These are phyloP conservation scores for Epinotia brunnichana DNA, from an alignment of 2,888 invertebrate species.

Conservation along the genomic window DNA sequence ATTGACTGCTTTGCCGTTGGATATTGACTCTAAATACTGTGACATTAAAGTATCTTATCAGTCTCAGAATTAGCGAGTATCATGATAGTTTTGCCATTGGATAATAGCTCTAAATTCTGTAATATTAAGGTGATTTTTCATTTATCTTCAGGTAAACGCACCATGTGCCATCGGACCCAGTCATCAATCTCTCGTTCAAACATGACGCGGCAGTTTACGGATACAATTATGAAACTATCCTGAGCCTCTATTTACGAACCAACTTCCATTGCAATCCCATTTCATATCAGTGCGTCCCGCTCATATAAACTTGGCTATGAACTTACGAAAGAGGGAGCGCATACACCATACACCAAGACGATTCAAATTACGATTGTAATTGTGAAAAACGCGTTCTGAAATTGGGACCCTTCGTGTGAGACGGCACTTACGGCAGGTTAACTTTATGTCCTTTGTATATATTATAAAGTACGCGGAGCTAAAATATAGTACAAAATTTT, in stretches of 20 bases:
- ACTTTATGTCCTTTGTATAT: too few species aligned
- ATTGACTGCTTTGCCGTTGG: background rate
- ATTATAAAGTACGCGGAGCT: too few species aligned
- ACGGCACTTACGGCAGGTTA: background rate
- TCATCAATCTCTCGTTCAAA: slow-evolving; percentile 58
- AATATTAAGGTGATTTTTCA: background rate
- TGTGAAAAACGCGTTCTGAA: background rate
- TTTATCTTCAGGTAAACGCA: slow-evolving; percentile 3
- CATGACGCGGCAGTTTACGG: slow-evolving; percentile 56
- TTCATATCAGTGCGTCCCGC: background rate
- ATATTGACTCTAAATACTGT: background rate
- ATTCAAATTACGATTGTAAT: background rate
- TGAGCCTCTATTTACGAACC: background rate
- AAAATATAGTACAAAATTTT: too few species aligned
- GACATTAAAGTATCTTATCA: background rate
- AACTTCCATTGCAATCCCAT: background rate
- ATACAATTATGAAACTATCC: slow-evolving; percentile 14
- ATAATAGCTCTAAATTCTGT: background rate
- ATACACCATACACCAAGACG: background rate
- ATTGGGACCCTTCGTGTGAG: background rate
- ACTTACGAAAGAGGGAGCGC: background rate
- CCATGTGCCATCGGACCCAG: slow-evolving; percentile 6
- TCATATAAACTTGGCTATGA: background rate
- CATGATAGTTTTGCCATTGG: background rate
- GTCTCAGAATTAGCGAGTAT: background rate